phyloP scores from a whole-genome alignment of 2,113 vertebrate species.

The Rana temporaria region DNA sequence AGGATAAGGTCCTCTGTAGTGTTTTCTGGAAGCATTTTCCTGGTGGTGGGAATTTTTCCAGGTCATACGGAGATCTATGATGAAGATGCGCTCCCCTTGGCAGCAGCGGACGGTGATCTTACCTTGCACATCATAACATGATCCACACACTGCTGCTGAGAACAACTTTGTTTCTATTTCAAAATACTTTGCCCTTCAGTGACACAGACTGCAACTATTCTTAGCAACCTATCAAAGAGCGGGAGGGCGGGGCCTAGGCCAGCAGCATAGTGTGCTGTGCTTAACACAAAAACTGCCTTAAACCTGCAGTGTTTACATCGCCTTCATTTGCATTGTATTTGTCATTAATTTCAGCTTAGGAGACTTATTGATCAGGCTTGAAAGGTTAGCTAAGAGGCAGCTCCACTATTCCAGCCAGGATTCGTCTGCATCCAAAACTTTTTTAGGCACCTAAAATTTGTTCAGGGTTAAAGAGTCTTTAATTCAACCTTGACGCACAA shows the following conservation, averaged over 20 bases:
- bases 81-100: slow-evolving; percentile 3
- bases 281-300: slow-evolving; percentile 29
- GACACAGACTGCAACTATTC: slow-evolving; percentile 50
- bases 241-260: slow-evolving; percentile 3
- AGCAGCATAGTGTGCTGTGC: slow-evolving; percentile 25
- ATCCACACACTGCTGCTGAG: slow-evolving; percentile 20
- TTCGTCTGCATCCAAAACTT: not conserved
- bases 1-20: slow-evolving; percentile 38
- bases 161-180: slow-evolving; percentile 52
- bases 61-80: slow-evolving; percentile 15
- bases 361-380: not conserved
- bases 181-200: slow-evolving; percentile 56
- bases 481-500: too few species aligned
- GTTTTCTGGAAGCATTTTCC: slow-evolving; percentile 38
- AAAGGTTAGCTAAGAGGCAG: not conserved
- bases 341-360: slow-evolving; percentile 2
- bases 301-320: slow-evolving; percentile 9
- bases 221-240: slow-evolving; percentile 41
- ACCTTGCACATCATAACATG: slow-evolving; percentile 21
- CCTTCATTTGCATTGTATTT: slow-evolving; percentile 29
- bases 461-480: not conserved
- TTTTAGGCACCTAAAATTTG: not conserved
- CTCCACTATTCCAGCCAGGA: not conserved
- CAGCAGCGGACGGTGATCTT: not conserved
- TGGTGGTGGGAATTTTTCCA: slow-evolving; percentile 15